These are phyloP conservation scores for Menidia menidia DNA, from an alignment of 2,797 vertebrate species.

Conservation along the genomic window DNA sequence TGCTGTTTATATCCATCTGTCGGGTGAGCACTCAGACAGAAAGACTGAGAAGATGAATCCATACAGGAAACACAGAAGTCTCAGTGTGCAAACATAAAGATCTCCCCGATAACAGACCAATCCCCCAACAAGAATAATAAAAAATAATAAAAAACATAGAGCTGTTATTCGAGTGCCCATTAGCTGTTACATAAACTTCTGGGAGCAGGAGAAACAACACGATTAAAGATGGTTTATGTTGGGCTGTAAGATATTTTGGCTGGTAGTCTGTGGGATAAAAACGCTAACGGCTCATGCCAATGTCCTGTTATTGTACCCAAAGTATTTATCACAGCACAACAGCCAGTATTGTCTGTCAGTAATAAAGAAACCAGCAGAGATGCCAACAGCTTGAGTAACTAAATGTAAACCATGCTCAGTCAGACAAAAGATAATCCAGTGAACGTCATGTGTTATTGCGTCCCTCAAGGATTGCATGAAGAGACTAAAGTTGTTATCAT, in stretches of 20 bases:
- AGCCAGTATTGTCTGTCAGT: constrained; percentile 62
- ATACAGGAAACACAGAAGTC: constrained; percentile 34
- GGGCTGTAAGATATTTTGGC: constrained; percentile 54
- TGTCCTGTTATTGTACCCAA: constrained; percentile 70
- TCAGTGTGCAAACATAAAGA: constrained; percentile 47
- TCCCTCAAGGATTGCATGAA: constrained; percentile 52
- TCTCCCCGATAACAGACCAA: constrained; percentile 50
- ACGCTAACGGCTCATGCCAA: constrained; percentile 65
- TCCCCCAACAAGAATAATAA: constrained; percentile 17
- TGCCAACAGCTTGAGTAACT: constrained; percentile 50
- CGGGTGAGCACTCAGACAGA: neutral
- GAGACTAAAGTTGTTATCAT: constrained; percentile 61
- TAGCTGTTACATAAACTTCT: constrained; percentile 52
- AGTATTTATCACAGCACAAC: constrained; percentile 66
- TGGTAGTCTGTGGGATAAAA: constrained; percentile 48
- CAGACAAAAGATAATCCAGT: constrained; percentile 56
- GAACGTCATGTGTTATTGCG: constrained; percentile 53
- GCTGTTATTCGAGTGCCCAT: constrained; percentile 39
- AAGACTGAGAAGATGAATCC: constrained; percentile 40
- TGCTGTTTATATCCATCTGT: neutral
- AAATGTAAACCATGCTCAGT: constrained; percentile 58
- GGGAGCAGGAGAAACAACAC: constrained; percentile 52
- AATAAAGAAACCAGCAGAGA: constrained; percentile 48
- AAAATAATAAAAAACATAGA: constrained; percentile 27
- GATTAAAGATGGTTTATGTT: constrained; percentile 65